phyloP scores from a whole-genome alignment of 2,797 vertebrate species.

The Danio choprae region DNA sequence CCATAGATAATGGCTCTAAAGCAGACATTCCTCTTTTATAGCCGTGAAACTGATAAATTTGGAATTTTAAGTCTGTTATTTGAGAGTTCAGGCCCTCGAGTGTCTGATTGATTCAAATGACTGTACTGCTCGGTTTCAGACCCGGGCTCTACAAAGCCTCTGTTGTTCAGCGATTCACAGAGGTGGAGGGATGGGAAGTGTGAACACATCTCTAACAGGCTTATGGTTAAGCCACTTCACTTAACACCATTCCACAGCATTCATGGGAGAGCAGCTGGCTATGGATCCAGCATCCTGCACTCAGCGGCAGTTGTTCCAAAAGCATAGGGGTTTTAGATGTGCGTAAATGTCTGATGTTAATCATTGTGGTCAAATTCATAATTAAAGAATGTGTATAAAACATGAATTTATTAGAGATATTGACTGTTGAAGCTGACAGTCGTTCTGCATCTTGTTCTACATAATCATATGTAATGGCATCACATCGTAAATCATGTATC shows the following conservation, averaged over 20 bases:
- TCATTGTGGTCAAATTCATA: background rate
- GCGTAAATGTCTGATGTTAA: background rate
- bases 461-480: too few relatives aligned
- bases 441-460: too few relatives aligned
- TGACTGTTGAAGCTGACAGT: too few relatives aligned
- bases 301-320: slow-evolving; percentile 7
- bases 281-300: slow-evolving; percentile 15
- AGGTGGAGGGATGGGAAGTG: slow-evolving; percentile 25
- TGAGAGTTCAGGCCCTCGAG: slow-evolving; percentile 6
- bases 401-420: too few relatives aligned
- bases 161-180: slow-evolving; percentile 21
- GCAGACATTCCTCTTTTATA: slow-evolving; percentile 10
- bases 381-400: background rate
- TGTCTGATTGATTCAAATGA: background rate
- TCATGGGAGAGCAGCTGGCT: slow-evolving; percentile 54
- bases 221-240: slow-evolving; percentile 50
- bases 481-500: too few relatives aligned
- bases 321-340: slow-evolving; percentile 2
- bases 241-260: slow-evolving; percentile 56
- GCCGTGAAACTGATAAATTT: background rate
- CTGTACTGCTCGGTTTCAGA: background rate
- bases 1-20: background rate
- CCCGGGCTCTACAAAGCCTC: slow-evolving; percentile 8
- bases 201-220: slow-evolving; percentile 46
- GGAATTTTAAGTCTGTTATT: slow-evolving; percentile 10